Percentiles rank a stretch among this genome's conserved stretches.
Conservation (phyloP, 2,888 invertebrate genomes). For the Netelia virgata region DNA sequence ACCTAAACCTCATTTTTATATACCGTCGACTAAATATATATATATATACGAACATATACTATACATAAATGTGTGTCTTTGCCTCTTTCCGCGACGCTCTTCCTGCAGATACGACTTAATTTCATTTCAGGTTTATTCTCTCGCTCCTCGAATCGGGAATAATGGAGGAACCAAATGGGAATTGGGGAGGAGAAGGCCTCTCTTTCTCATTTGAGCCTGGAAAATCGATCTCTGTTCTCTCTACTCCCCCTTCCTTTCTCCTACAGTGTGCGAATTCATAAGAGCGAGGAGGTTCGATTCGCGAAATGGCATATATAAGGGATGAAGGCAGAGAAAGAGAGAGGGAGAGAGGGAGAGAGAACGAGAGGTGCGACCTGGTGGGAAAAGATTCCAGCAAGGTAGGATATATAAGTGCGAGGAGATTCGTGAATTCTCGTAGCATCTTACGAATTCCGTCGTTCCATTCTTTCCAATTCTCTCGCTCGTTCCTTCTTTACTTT, state of each 20-base stretch:
- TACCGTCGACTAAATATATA: not conserved
- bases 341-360: slow-evolving; percentile 17
- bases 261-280: slow-evolving; percentile 50
- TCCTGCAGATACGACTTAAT: slow-evolving; percentile 66
- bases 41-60: not conserved
- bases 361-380: slow-evolving; percentile 23
- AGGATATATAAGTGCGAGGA: slow-evolving; percentile 65
- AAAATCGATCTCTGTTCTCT: slow-evolving; percentile 54
- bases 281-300: slow-evolving; percentile 63
- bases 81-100: slow-evolving; percentile 41
- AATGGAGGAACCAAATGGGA: slow-evolving; percentile 47
- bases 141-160: slow-evolving; percentile 38
- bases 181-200: slow-evolving; percentile 22
- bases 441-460: slow-evolving; percentile 70
- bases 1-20: slow-evolving; percentile 33
- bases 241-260: not conserved
- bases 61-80: slow-evolving; percentile 7
- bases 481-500: slow-evolving; percentile 16
- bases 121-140: slow-evolving; percentile 64
- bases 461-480: slow-evolving; percentile 43
- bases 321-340: slow-evolving; percentile 25
- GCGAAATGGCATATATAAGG: slow-evolving; percentile 47
- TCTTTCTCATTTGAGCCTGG: slow-evolving; percentile 56
- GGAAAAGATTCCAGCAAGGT: slow-evolving; percentile 58
- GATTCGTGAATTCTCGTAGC: slow-evolving; percentile 67